A percentile compares a stretch with the other conserved stretches of the same genome.
These are phyloP conservation scores for Diachrysia chrysitis DNA, from an alignment of 2,888 invertebrate genomes.

Conservation along the genomic window DNA sequence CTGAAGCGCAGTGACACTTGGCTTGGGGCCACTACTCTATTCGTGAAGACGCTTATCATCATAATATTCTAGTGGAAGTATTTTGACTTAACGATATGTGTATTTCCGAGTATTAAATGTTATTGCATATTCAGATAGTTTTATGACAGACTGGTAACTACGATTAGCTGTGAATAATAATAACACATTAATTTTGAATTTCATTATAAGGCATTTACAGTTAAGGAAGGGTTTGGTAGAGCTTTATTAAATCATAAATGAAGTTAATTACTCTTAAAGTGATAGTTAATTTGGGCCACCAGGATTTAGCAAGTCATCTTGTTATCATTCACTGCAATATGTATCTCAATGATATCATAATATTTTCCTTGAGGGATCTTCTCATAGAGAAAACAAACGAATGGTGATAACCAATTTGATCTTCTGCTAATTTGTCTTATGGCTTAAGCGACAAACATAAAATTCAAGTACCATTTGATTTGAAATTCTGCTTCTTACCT, in stretches of 20 bases:
- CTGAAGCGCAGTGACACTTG: too few species aligned
- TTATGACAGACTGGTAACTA: not conserved
- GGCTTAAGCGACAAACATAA: too few species aligned
- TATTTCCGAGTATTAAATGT: constrained; percentile 2
- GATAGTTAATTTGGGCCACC: not conserved
- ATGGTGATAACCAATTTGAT: too few species aligned
- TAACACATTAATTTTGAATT: not conserved
- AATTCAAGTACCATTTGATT: not conserved
- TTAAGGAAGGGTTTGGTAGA: not conserved
- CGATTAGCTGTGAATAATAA: constrained; percentile 1
- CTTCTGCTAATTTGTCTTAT: too few species aligned
- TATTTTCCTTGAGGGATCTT: too few species aligned
- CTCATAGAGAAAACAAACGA: too few species aligned
- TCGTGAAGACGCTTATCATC: not conserved
- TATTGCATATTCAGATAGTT: not conserved
- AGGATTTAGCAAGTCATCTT: not conserved
- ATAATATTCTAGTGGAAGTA: not conserved
- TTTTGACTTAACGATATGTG: not conserved
- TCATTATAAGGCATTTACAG: not conserved
- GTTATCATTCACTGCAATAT: too few species aligned
- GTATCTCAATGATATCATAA: too few species aligned
- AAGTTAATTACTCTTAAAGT: not conserved
- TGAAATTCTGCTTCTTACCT: constrained; percentile 34
- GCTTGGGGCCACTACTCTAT: not conserved
- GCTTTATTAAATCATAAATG: not conserved